These are phyloP conservation scores for Glyptemys insculpta DNA, from an alignment of 2,797 vertebrate species.

Conservation along the genomic window DNA sequence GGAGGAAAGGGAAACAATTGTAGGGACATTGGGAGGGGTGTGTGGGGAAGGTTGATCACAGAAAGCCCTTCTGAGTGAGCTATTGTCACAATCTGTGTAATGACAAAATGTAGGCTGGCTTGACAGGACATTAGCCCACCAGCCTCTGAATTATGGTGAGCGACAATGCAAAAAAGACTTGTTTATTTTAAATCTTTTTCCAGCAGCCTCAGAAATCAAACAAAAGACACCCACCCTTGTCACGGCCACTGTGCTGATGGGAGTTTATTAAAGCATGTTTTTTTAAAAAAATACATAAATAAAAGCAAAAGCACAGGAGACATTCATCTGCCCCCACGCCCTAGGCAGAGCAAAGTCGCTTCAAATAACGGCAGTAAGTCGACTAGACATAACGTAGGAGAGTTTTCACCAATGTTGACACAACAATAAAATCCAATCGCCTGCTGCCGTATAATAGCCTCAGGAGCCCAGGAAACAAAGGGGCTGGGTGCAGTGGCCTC, in stretches of 20 bases:
- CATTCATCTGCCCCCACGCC: neutral
- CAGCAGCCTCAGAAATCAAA: neutral
- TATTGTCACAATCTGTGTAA: neutral
- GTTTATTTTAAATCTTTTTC: neutral
- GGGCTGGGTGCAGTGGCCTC: slow-evolving; percentile 16
- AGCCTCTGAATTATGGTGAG: neutral
- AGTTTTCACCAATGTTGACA: slow-evolving; percentile 18
- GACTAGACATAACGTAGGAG: neutral
- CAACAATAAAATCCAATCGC: neutral
- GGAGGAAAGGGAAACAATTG: neutral
- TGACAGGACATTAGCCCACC: neutral
- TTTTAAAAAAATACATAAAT: neutral
- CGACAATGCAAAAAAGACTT: neutral
- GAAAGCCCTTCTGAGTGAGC: neutral
- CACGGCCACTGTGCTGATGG: neutral
- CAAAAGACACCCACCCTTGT: neutral
- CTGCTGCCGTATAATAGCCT: neutral
- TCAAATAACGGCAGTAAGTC: neutral
- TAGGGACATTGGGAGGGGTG: neutral
- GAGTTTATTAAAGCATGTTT: neutral
- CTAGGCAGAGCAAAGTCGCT: rapidly evolving
- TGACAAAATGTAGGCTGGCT: neutral
- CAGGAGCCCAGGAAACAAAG: neutral
- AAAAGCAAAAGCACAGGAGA: neutral
- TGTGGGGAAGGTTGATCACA: neutral